Evolutionary conservation across 2,113 vertebrate genomes (phyloP), one percentile per base, ranked within the genome.

Genomic region (Notarius quadriscutis): DNA sequence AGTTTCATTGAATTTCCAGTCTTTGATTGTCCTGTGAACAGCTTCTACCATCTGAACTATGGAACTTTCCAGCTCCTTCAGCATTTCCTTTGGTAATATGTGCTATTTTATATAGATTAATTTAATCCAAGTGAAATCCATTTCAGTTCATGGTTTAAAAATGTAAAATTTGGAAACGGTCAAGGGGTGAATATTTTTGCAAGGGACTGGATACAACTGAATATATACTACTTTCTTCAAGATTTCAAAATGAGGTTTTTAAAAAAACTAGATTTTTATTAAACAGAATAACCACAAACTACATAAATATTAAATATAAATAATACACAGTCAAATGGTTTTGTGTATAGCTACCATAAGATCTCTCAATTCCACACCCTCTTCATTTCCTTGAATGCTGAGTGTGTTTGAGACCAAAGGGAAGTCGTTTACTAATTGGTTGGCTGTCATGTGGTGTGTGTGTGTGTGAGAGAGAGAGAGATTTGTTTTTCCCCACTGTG

Each of bases 361-460:
- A 55, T 93, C 84, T 89, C 90, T 81, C 77, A 82, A 71, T 72
- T 69, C 79, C 91, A n/a, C 63, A 65, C 63, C n/a, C 89, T 88
- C 92, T 5, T 91, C 87, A 78, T 88, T 92, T 88, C 90, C 89
- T 91, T 90, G 90, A 89, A 90, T 89, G 83, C 90, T 86, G 90
- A 30, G 90, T 75, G 89, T 88, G 91, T 86, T 90, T 91, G 87
- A 86, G 82, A 88, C 88, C 86, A 81, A 63, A 85, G 87, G 91
- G 92, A 91, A 30, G 41, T 89, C 88, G 91, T 92, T 83, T 94
- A 92, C 92, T 94, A 93, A 94, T 94, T 93, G 93, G 93, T 89
- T 91, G 86, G 69, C 84, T 91, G 91, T 89, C 72, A 86, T 92
- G 92, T 92, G 91, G 53, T 93, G 92, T 92, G 87, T 91, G 72